phyloP scores from a whole-genome alignment of 2,797 vertebrate genomes.

The Kryptopterus vitreolus region DNA sequence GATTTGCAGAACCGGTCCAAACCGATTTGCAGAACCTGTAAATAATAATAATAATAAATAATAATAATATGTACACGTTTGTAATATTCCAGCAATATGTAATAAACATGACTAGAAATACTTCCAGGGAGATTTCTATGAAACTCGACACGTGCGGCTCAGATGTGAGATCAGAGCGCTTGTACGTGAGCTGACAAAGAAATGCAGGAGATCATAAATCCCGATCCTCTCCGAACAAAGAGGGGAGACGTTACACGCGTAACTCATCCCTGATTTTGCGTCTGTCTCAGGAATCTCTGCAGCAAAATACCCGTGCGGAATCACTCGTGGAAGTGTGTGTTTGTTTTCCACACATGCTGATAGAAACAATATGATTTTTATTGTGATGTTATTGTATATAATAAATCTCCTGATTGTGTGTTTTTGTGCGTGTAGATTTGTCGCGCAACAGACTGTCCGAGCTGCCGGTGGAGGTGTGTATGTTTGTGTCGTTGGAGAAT shows the following conservation, averaged over 20 bases:
- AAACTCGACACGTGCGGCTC: slow-evolving; percentile 28
- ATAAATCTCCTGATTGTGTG: not conserved
- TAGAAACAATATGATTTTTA: no score
- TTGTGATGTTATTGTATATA: not conserved
- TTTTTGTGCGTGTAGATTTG: slow-evolving; percentile 74
- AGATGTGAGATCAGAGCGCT: slow-evolving; percentile 13
- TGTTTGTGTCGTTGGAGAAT: slow-evolving; percentile 92
- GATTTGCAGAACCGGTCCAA: no score
- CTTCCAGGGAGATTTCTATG: not conserved
- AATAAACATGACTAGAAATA: no score
- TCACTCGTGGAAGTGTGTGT: no score
- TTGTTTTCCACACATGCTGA: no score
- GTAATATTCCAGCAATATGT: no score
- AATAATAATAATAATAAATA: no score
- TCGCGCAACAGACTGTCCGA: slow-evolving; percentile 91
- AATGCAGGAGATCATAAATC: slow-evolving; percentile 24
- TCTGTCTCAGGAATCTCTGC: not conserved
- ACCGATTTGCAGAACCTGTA: no score
- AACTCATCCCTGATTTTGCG: slow-evolving; percentile 1
- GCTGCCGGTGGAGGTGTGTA: slow-evolving; percentile 87
- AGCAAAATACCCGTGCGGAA: no score
- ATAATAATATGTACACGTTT: no score
- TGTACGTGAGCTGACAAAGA: not conserved
- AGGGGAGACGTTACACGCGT: not conserved
- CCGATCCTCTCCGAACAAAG: not conserved